Evolutionary conservation across 2,888 invertebrate genomes (phyloP), one percentile per base, ranked within the genome.

Genomic region (Oithona nana): DNA sequence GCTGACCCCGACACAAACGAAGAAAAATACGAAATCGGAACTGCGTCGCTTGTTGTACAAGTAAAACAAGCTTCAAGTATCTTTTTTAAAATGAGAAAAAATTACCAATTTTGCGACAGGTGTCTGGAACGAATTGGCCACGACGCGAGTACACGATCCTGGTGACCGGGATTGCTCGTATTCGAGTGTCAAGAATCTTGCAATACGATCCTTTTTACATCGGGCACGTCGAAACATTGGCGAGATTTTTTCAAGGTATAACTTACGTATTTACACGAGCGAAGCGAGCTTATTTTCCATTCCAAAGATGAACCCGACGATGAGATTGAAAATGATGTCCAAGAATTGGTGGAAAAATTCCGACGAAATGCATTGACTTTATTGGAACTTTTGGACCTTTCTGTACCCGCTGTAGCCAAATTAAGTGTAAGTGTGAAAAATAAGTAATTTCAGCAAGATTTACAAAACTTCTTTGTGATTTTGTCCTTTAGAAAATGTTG

Each of bases 401-500:
- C 39, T 16, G 6, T 39, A 16, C 39, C 39, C 6, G 6, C 39
- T 39, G 39, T 39, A 6, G 16, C 39, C 16, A 39, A 39, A 16
- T 16, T 39, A 6, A 39, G 16, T 11, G 39, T 39, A 16, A 39
- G 39, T 39, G 16, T 11, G 16, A 11, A 39, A 39, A n/a, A 16
- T 16, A 39, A 11, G 39, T 39, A 39, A 39, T 39, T 39, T 39
- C 39, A 16, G 39, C n/a, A n/a, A 39, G 39, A 16, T 16, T 6
- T 11, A 39, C 6, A 39, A 11, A 16, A 39, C 6, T 39, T 39
- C 39, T 39, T 39, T 39, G 6, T 39, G 8, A 6, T 39, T 6
- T 39, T 39, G 6, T 39, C 39, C 39, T 39, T 6, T 39, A 39
- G 39, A 39, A 39, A 39, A 39, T 39, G 8, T 39, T 76, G 63